These are phyloP conservation scores for Tricholauxania praeusta DNA, from an alignment of 2,888 invertebrate species.

Conservation along the genomic window DNA sequence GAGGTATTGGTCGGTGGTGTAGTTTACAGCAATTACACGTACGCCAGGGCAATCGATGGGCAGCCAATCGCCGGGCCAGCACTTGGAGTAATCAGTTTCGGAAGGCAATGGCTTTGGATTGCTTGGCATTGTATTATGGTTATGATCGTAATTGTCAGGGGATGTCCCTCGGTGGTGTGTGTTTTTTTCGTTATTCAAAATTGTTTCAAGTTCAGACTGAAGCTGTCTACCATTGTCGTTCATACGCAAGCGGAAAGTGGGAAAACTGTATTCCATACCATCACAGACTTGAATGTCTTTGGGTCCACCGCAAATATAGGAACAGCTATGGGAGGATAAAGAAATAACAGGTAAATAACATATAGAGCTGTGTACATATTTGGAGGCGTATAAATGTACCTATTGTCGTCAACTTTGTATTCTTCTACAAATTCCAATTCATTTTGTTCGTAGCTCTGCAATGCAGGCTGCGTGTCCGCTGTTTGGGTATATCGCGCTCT, in stretches of 20 bases:
- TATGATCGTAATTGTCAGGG: conserved; percentile 7
- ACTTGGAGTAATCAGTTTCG: conserved; percentile 72
- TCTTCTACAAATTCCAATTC: conserved; percentile 3
- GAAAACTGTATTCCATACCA: conserved; percentile 64
- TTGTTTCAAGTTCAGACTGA: conserved; percentile 55
- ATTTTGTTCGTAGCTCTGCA: conserved; percentile 42
- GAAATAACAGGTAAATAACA: background rate
- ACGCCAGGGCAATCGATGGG: conserved; percentile 81
- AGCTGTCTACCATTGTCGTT: conserved; percentile 58
- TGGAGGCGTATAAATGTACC: conserved; percentile 37
- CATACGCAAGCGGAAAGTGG: conserved; percentile 64
- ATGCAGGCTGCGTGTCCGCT: conserved; percentile 42
- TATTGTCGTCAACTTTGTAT: background rate
- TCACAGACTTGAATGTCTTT: conserved; percentile 60
- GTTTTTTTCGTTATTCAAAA: conserved; percentile 45
- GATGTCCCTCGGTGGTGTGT: background rate
- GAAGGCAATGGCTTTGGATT: conserved; percentile 42
- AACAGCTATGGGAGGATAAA: conserved; percentile 47
- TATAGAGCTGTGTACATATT: conserved; percentile 37
- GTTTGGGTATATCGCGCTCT: conserved; percentile 56
- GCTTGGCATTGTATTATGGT: conserved; percentile 26
- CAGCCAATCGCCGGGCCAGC: conserved; percentile 92
- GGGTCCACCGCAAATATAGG: conserved; percentile 59
- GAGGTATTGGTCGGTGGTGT: conserved; percentile 82
- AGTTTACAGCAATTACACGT: conserved; percentile 84